phyloP scores from a whole-genome alignment of 2,113 vertebrate genomes.

The Ivindomyrus marchei region DNA sequence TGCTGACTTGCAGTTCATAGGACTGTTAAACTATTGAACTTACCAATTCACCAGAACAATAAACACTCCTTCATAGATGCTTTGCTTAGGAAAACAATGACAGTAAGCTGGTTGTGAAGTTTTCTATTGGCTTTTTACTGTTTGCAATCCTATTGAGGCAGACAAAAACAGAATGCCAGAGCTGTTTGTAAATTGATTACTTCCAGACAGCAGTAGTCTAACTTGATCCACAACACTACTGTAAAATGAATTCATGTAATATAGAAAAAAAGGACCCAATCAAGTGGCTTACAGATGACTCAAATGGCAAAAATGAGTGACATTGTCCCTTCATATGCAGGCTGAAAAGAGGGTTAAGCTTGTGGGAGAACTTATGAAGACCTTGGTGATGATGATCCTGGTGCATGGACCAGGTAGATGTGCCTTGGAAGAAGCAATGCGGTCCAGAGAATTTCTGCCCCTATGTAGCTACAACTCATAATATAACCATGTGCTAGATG shows the following conservation, averaged over 20 bases:
- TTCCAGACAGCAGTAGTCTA: background rate
- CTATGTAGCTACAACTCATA: too few species aligned
- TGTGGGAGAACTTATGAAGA: background rate
- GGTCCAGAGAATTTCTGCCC: background rate
- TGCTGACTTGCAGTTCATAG: background rate
- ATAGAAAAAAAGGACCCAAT: background rate
- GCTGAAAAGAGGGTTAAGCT: background rate
- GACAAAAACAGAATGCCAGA: background rate
- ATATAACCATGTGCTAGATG: background rate
- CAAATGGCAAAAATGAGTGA: background rate
- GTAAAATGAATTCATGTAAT: background rate
- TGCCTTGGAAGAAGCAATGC: background rate
- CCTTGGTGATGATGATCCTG: background rate
- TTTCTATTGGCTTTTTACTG: background rate
- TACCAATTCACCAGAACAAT: background rate
- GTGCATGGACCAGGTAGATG: background rate
- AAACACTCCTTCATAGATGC: background rate
- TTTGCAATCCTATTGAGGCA: background rate
- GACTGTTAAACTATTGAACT: background rate
- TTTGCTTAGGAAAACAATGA: background rate
- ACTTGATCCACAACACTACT: background rate
- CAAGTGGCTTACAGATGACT: background rate
- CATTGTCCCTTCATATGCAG: background rate
- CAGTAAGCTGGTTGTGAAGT: background rate
- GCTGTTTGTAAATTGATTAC: background rate